These are phyloP conservation scores for Pipistrellus pygmaeus DNA, from an alignment of 2,797 vertebrate genomes.

Conservation along the genomic window DNA sequence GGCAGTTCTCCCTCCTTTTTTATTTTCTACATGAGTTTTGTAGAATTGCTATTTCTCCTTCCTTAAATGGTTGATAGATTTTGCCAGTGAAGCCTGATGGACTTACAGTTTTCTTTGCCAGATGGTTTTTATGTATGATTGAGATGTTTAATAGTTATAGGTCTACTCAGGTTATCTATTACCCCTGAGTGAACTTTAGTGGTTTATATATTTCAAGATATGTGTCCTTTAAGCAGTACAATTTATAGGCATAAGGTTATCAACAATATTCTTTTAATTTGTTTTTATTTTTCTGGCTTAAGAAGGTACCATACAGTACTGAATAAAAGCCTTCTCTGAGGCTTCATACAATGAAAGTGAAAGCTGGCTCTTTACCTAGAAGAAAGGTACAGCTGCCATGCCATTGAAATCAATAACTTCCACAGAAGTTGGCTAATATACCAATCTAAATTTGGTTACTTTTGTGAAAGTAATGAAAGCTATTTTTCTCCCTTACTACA, in stretches of 20 bases:
- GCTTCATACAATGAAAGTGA: not conserved
- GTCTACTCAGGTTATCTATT: not conserved
- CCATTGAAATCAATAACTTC: slow-evolving; percentile 42
- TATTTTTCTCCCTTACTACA: not conserved
- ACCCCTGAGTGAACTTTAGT: not conserved
- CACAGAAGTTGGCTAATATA: not conserved
- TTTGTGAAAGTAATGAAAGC: slow-evolving; percentile 53
- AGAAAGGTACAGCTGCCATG: slow-evolving; percentile 52
- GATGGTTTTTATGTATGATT: not conserved
- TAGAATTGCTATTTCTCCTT: not conserved
- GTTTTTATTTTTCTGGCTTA: not conserved
- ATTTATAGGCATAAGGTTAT: not conserved
- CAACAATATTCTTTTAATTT: not conserved
- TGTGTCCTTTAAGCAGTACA: not conserved
- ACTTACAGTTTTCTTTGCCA: not conserved
- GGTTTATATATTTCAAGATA: not conserved
- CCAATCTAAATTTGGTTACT: slow-evolving; percentile 47
- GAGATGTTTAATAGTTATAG: not conserved
- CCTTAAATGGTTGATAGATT: too few relatives aligned
- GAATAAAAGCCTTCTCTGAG: not conserved
- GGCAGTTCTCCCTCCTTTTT: not conserved
- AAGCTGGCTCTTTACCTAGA: slow-evolving; percentile 48
- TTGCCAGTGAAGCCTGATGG: not conserved
- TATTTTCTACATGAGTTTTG: not conserved
- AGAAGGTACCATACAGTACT: not conserved